These are phyloP conservation scores for Petrolisthes cinctipes DNA, from an alignment of 2,888 invertebrate genomes.

Conservation along the genomic window DNA sequence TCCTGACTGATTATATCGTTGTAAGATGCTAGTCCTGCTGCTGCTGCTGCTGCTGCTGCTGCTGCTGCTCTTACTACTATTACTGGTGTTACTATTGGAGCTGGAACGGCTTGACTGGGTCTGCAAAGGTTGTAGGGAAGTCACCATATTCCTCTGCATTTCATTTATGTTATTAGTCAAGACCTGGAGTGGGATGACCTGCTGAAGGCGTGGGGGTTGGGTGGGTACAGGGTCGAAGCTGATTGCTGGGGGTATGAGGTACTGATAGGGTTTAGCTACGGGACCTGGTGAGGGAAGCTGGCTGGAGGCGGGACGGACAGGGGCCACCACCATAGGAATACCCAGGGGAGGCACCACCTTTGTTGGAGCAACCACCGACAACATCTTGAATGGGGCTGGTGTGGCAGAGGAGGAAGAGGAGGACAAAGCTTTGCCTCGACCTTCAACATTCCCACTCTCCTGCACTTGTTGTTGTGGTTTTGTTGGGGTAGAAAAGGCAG, in stretches of 20 bases:
- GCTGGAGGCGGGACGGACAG: background rate
- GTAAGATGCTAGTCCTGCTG: background rate
- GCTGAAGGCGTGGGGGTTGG: constrained; percentile 32
- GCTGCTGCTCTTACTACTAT: background rate
- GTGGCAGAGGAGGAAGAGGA: background rate
- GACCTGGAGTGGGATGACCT: constrained; percentile 28
- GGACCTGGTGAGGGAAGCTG: background rate
- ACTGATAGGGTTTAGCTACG: background rate
- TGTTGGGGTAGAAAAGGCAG: background rate
- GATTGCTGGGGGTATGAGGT: background rate
- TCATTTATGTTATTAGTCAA: background rate
- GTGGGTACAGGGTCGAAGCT: background rate
- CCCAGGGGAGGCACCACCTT: constrained; percentile 14
- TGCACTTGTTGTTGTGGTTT: background rate
- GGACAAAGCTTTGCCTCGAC: background rate
- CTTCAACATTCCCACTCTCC: background rate
- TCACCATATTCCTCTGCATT: background rate
- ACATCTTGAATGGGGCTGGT: background rate
- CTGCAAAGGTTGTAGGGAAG: background rate
- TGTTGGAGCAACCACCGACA: constrained; percentile 1
- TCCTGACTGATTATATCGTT: background rate
- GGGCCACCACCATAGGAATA: constrained; percentile 38
- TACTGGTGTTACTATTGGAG: background rate
- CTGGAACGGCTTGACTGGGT: constrained; percentile 25
- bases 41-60: constrained; percentile 11